Base-by-base conservation (phyloP, 2,888 invertebrate genomes). In the Pilophorus perplexus region DNA sequence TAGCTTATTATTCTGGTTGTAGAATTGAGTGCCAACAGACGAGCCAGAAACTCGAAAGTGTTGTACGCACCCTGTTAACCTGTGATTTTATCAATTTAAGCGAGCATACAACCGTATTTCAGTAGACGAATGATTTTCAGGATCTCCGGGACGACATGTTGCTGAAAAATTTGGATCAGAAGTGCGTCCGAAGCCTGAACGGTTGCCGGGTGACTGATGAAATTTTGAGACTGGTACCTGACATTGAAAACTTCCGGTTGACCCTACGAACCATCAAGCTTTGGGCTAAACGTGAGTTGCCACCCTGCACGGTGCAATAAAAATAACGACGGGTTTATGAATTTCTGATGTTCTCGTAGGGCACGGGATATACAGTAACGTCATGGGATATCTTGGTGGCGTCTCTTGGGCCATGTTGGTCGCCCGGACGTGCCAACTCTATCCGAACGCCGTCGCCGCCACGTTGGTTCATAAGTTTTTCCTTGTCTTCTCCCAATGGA, bases 391-490 rank as follows among this genome's bases (percentile, higher is more conserved):
- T 78, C 85, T 99, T 59, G 97, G 97, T 59, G 99, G 99, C 69
- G 97, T 99, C 8, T 95, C 97, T 0, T 99, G 99, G 99, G 99
- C 99, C 1, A 99, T 99, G 93, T 80, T 99, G 64, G 98, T 98
- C 0, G 99, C 99, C 0, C 83, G 98, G 71, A 96, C 96, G 0
- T 99, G 98, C 77, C 99, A 99, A 78, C 80, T 99, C 37, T 99
- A 99, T 80, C 99, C 99, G 2, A 95, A 96, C 79, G 98, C 98
- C 1, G 85, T 89, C 28, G 90, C 98, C 0, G 89, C 97, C 2
- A 95, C 94, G 0, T 80, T 99, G 71, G 90, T 99, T 62, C 92
- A 97, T 79, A 98, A 98, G 79, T 98, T 99, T 83, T 99, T 99
- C 81, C 84, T 97, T 64, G 95, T 99, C 10, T 98, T 96, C 79